A percentile compares a stretch with the other conserved stretches of the same genome.
These are phyloP conservation scores for Crocuta crocuta DNA, from an alignment of 2,113 vertebrate genomes.

Conservation along the genomic window DNA sequence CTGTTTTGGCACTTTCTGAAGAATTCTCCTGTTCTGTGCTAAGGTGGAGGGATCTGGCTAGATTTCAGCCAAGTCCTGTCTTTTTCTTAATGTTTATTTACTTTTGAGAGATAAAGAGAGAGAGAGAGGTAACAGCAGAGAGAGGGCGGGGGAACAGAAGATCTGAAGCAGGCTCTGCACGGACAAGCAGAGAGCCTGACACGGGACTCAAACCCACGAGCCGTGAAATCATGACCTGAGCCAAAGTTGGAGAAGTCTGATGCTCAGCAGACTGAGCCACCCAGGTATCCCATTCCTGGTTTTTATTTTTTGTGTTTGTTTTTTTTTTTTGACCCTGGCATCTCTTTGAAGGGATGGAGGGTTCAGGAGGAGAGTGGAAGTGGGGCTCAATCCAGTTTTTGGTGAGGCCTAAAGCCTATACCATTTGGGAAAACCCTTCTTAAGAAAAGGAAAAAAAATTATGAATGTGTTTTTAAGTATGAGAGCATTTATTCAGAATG, in stretches of 20 bases:
- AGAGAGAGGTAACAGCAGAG: too few relatives aligned
- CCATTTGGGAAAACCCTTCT: not conserved
- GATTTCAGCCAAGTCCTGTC: not conserved
- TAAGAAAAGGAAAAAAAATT: not conserved
- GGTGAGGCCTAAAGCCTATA: not conserved
- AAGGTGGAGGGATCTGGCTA: not conserved
- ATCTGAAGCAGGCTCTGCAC: too few relatives aligned
- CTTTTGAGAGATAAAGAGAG: too few relatives aligned
- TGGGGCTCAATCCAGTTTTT: not conserved
- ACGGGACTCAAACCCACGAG: too few relatives aligned
- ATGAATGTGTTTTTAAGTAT: not conserved
- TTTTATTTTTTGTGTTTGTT: too few relatives aligned
- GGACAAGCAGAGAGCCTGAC: too few relatives aligned
- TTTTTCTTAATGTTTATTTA: not conserved
- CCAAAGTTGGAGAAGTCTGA: rapidly evolving
- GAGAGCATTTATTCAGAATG: not conserved
- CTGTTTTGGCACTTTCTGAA: not conserved
- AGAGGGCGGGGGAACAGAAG: too few relatives aligned
- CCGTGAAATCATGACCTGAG: too few relatives aligned
- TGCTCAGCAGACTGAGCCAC: too few relatives aligned
- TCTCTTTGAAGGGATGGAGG: not conserved
- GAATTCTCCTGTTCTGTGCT: not conserved
- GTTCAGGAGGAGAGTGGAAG: not conserved
- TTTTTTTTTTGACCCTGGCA: not conserved
- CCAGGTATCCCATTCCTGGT: too few relatives aligned